phyloP scores from a whole-genome alignment of 2,797 vertebrate genomes.

The Siniperca scherzeri region DNA sequence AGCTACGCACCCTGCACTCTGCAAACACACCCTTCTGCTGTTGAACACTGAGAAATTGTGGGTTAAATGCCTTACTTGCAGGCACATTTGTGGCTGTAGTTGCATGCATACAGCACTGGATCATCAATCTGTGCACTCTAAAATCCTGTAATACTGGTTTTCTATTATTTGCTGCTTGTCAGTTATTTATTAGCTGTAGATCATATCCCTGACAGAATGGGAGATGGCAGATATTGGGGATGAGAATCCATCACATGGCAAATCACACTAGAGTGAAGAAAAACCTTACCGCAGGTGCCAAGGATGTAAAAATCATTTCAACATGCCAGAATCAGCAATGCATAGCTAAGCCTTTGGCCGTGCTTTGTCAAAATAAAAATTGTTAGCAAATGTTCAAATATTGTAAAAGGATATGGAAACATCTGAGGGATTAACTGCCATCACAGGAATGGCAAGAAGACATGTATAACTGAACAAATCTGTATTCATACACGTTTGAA shows the following conservation, averaged over 20 bases:
- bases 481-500: constrained; percentile 24
- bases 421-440: constrained; percentile 46
- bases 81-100: constrained; percentile 48
- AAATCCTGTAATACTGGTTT: constrained; percentile 62
- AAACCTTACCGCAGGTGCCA: constrained; percentile 58
- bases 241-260: constrained; percentile 59
- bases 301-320: constrained; percentile 52
- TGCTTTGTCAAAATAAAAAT: constrained; percentile 64
- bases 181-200: constrained; percentile 75
- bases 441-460: constrained; percentile 39
- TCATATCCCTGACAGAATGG: constrained; percentile 59
- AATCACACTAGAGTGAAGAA: constrained; percentile 57
- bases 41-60: constrained; percentile 48
- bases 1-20: neutral
- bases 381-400: constrained; percentile 56
- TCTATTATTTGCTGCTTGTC: constrained; percentile 73
- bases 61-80: constrained; percentile 61
- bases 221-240: constrained; percentile 46
- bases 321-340: constrained; percentile 46
- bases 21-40: constrained; percentile 42
- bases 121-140: constrained; percentile 63
- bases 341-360: constrained; percentile 52
- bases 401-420: constrained; percentile 52
- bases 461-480: constrained; percentile 17
- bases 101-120: constrained; percentile 46